A percentile compares a stretch with the other conserved stretches of the same genome.
phyloP scores from a whole-genome alignment of 2,888 invertebrate species.

The Lymantria monacha region DNA sequence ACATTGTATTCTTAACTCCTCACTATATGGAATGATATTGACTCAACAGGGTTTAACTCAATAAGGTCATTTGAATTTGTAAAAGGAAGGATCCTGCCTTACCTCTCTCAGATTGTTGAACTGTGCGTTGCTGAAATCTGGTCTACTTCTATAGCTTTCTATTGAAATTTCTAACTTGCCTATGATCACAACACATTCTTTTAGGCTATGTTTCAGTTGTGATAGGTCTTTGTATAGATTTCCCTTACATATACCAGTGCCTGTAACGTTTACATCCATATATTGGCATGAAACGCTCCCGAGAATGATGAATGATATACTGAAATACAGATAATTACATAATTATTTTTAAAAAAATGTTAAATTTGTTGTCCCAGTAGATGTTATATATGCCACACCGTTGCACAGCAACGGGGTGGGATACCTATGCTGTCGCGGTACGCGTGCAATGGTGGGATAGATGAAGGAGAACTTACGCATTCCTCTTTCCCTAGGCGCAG shows the following conservation, averaged over 20 bases:
- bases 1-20: too few relatives aligned
- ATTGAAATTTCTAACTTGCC: constrained; percentile 90
- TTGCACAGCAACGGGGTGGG: too few relatives aligned
- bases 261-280: constrained; percentile 17
- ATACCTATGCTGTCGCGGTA: too few relatives aligned
- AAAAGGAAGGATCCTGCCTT: neutral
- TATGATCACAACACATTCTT: constrained; percentile 84
- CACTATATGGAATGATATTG: too few relatives aligned
- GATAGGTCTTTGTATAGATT: constrained; percentile 4
- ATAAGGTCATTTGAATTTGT: too few relatives aligned
- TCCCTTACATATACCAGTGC: constrained; percentile 23
- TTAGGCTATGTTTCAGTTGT: constrained; percentile 22
- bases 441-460: too few relatives aligned
- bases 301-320: constrained; percentile 2
- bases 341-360: neutral
- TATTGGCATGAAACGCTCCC: constrained; percentile 9
- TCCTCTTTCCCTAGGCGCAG: too few relatives aligned
- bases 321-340: constrained; percentile 3
- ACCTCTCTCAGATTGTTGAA: constrained; percentile 89
- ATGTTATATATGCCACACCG: too few relatives aligned
- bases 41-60: too few relatives aligned
- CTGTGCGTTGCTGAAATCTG: constrained; percentile 76
- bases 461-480: too few relatives aligned
- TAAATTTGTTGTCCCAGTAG: too few relatives aligned
- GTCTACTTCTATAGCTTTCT: constrained; percentile 62